Conservation (phyloP, 2,797 vertebrate genomes). For the Poeciliopsis presidionis region DNA sequence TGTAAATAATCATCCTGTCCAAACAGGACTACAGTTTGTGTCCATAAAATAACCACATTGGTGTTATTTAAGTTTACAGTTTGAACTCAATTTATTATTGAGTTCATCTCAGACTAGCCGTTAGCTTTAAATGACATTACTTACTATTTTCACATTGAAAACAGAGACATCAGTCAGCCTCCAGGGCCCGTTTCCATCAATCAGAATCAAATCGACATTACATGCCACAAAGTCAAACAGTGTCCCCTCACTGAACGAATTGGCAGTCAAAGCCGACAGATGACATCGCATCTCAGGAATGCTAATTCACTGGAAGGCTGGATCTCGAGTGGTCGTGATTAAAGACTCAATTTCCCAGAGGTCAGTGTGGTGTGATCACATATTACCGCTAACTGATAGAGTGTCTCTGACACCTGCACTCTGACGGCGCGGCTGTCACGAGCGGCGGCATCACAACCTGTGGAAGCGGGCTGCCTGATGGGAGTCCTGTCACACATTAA, state of each 20-base stretch:
- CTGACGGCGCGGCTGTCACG: slow-evolving; percentile 34
- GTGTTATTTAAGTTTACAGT: background rate
- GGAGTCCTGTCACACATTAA: slow-evolving; percentile 36
- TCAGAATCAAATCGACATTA: slow-evolving; percentile 59
- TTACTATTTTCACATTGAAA: slow-evolving; percentile 23
- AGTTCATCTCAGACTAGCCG: background rate
- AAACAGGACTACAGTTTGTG: background rate
- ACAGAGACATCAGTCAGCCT: slow-evolving; percentile 36
- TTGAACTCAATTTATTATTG: background rate
- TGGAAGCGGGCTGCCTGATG: background rate
- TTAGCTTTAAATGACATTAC: background rate
- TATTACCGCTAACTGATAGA: slow-evolving; percentile 71
- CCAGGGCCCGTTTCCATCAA: slow-evolving; percentile 48
- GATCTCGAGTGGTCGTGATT: slow-evolving; percentile 65
- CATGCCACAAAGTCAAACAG: slow-evolving; percentile 69
- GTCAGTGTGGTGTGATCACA: slow-evolving; percentile 67
- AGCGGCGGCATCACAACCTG: slow-evolving; percentile 16
- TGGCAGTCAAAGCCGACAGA: slow-evolving; percentile 49
- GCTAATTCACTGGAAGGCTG: slow-evolving; percentile 60
- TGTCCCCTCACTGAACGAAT: slow-evolving; percentile 58
- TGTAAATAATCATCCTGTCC: background rate
- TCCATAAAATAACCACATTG: background rate
- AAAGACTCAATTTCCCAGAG: slow-evolving; percentile 78
- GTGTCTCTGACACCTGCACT: slow-evolving; percentile 62
- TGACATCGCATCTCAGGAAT: slow-evolving; percentile 68